These are phyloP conservation scores for Nesoenas mayeri DNA, from an alignment of 2,113 vertebrate species.

Conservation along the genomic window DNA sequence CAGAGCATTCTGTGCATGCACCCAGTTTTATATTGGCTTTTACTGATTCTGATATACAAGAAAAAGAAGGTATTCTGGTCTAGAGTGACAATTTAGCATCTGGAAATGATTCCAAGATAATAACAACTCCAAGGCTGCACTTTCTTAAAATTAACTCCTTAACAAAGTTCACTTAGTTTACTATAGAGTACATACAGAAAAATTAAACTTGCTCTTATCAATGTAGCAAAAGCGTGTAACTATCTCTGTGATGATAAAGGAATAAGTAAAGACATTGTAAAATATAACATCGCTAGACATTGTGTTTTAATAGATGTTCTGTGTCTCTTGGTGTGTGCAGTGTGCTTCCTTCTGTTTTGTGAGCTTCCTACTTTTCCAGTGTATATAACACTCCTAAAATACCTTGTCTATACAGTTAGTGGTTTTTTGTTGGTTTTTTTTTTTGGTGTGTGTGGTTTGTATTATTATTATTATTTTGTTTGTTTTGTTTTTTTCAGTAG, in stretches of 20 bases:
- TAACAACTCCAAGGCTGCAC: background rate
- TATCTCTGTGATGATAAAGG: background rate
- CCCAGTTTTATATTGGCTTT: background rate
- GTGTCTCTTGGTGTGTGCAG: background rate
- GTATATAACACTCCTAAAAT: background rate
- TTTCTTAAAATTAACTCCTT: too few relatives aligned
- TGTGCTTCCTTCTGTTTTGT: background rate
- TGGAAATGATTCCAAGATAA: background rate
- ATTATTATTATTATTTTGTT: too few relatives aligned
- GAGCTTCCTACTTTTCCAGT: background rate
- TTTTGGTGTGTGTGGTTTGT: too few relatives aligned
- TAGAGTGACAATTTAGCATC: background rate
- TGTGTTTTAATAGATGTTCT: background rate
- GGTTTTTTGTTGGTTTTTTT: too few relatives aligned
- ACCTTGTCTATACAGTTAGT: background rate
- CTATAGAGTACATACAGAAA: rapidly evolving
- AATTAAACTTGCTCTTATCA: background rate
- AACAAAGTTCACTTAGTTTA: background rate
- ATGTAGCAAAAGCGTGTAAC: background rate
- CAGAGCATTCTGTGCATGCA: rapidly evolving
- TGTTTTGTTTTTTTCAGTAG: background rate
- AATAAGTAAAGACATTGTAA: background rate
- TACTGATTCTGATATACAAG: background rate
- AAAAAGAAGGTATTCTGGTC: background rate
- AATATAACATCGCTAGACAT: rapidly evolving